Base-by-base conservation (phyloP, 1,140 invertebrate genomes). In the Zaprionus ghesquierei region DNA sequence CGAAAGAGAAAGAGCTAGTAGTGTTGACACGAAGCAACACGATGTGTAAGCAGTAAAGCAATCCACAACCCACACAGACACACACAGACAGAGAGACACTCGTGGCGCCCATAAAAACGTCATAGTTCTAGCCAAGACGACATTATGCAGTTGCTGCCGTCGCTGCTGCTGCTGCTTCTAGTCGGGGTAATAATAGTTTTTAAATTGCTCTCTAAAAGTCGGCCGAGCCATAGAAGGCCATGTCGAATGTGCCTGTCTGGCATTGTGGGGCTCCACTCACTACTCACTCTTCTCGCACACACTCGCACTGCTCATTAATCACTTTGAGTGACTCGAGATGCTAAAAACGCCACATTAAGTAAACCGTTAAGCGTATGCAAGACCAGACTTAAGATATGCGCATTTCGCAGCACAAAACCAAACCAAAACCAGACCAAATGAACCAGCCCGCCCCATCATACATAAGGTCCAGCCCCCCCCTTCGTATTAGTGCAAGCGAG, bases 281-380 rank as follows among this genome's bases (percentile, higher is more conserved):
- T 41, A 20, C 71, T 78, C 20, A 35, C 51, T 66, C n/a, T n/a
- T n/a, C n/a, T n/a, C n/a, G n/a, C n/a, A n/a, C n/a, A n/a, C n/a
- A 53, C 54, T 64, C 68, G 49, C 54, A 23, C 79, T 53, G 38
- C 54, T 29, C 79, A 77, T 81, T 77, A 81, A 81, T 81, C 79
- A 81, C 73, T 63, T 65, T 78, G 29, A 53, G 59, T 31, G 78
- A 72, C 31, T 62, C 18, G 31, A 62, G 62, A 50, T 55, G 56
- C 38, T 62, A 25, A 61, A 69, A 74, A 75, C 63, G 79, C 79
- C 74, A 74, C 63, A 68, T 72, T 61, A 77, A 79, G 66, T 82
- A 79, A 84, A 75, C 81, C 82, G 84, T 89, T 87, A 89, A 85
- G 66, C 61, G 56, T 85, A 85, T 85, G 81, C 81, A 54, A 84